Base-by-base conservation (phyloP, 1,140 invertebrate genomes). In the Leucophenga varia region DNA sequence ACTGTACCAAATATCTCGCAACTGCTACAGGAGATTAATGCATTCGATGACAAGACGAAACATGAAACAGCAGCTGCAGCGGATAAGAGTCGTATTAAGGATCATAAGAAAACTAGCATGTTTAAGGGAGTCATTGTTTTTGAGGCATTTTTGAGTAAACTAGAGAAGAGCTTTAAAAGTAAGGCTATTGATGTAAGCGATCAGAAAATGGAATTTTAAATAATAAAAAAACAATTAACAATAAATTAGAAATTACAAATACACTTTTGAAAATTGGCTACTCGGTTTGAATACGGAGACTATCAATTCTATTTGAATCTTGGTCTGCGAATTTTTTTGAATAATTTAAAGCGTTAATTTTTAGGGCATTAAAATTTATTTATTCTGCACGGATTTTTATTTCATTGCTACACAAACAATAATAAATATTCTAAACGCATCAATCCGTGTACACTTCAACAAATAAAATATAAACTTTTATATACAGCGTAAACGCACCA, bases 51-150 rank as follows among this genome's bases (percentile, higher is more conserved):
- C 8, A 82, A 85, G 61, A 80, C 79, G 13, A 79, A 80, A 51
- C 74, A 76, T 32, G 74, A 79, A 12, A 76, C 79, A 34, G 74
- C 78, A 39, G 59, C 74, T 0, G 57, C 74, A 1, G 78, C 77
- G 53, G 68, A 64, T 0, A 75, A 76, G 49, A 69, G 50, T 13
- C 56, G 56, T 8, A 64, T 71, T 42, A 64, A 82, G 72, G 88
- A 90, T 69, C 88, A 86, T 57, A 89, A 88, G 50, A 89, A 89
- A 73, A 92, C 90, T 0, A 84, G 85, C 51, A 72, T 92, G 41
- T 82, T 83, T 39, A 82, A 84, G 52, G 77, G 82, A 7, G 75
- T 90, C 0, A 79, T 81, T 34, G 67, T 87, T 4, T 90, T 91
- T 74, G 82, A 86, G 57, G 84, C 87, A 61, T 91, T 91, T 72